These are phyloP conservation scores for Gymnoscopelus braueri DNA, from an alignment of 2,797 vertebrate species.

Conservation along the genomic window DNA sequence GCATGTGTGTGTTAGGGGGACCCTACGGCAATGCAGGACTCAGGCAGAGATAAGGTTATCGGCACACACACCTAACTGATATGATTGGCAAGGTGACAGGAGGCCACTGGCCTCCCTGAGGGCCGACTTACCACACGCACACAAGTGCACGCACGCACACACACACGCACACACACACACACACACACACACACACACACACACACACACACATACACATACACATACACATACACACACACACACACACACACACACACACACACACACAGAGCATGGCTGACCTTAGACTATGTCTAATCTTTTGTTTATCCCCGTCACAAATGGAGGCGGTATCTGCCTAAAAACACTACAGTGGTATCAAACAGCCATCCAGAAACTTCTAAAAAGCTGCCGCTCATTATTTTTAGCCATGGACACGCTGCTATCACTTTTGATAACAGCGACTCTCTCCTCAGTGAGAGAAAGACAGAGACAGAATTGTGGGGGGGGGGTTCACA, in stretches of 20 bases:
- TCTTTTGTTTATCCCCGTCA: slow-evolving; percentile 75
- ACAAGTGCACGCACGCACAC: slow-evolving; percentile 19
- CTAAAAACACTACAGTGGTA: slow-evolving; percentile 65
- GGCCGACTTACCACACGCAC: slow-evolving; percentile 43
- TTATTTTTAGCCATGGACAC: slow-evolving; percentile 61
- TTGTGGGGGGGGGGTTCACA: no score
- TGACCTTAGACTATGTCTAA: slow-evolving; percentile 73
- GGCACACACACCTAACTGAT: slow-evolving; percentile 71
- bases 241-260: slow-evolving; percentile 1
- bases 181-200: slow-evolving; percentile 33
- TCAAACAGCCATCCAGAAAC: slow-evolving; percentile 59
- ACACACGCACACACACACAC: neutral
- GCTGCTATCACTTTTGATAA: slow-evolving; percentile 62
- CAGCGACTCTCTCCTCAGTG: slow-evolving; percentile 50
- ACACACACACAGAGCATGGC: slow-evolving; percentile 6
- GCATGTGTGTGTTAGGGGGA: slow-evolving; percentile 12
- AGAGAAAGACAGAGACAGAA: slow-evolving; percentile 23
- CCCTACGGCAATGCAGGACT: slow-evolving; percentile 74
- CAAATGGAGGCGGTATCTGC: slow-evolving; percentile 73
- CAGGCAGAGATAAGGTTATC: slow-evolving; percentile 80
- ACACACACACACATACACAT: slow-evolving; percentile 24
- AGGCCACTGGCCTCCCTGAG: slow-evolving; percentile 56
- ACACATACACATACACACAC: slow-evolving; percentile 7
- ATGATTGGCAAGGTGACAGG: slow-evolving; percentile 81
- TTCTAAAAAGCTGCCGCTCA: slow-evolving; percentile 62